Evolutionary conservation across 2,888 invertebrate species (phyloP), one percentile per base, ranked within the genome.

Genomic region (Cancer borealis): DNA sequence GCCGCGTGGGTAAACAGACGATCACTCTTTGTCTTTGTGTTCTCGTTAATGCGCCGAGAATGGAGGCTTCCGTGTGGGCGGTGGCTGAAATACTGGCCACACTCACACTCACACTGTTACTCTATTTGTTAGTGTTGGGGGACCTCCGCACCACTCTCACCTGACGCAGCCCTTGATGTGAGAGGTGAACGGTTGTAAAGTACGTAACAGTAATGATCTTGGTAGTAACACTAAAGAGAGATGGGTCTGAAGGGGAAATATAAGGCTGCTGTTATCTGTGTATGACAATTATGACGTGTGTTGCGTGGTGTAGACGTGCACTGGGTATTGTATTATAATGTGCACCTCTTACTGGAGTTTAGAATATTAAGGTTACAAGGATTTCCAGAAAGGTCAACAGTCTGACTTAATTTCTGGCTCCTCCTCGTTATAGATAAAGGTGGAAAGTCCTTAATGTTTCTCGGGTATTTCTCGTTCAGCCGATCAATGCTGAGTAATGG

Each of bases 401-500:
- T 66, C 60, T 66, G 60, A 17, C 60, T 66, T 21, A 12, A 21
- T 21, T 17, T 66, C 66, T 66, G 66, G 66, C n/a, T n/a, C 66
- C 66, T n/a, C 66, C 66, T 54, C 66, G n/a, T 66, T 66, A 66
- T 66, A 21, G 66, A n/a, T 79, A 79, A 79, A 79, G 79, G 79
- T 79, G 79, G 30, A 79, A 26, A 79, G 30, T 30, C 79, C 14
- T 10, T 30, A 79, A 79, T 30, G 26, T 79, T 79, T 79, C 30
- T 26, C 79, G 79, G n/a, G 66, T 21, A 79, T 79, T 79, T 79
- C 79, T 30, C 79, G 79, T 79, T 1, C 26, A 79, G 30, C 12
- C 79, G 79, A 79, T 79, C 79, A 79, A 79, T 79, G 79, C 79
- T 79, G 79, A 79, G 79, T 79, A 79, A 79, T 79, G 79, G 79